Conservation (phyloP, 1,140 invertebrate genomes). For the Drosophila sp. region DNA sequence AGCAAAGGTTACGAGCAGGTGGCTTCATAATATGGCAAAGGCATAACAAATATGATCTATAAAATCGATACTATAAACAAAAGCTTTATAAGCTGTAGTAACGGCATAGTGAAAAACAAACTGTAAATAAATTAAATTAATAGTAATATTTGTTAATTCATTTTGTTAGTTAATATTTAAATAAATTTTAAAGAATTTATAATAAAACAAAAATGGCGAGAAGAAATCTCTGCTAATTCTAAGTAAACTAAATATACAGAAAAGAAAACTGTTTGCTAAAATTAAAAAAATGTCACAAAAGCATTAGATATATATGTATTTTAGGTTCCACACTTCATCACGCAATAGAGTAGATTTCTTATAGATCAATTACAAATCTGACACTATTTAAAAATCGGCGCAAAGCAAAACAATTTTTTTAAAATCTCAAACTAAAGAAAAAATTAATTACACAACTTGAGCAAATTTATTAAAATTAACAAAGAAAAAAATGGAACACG, state of each 20-base stretch:
- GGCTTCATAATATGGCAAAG: too few relatives aligned
- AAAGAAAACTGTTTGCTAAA: slow-evolving; percentile 48
- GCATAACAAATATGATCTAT: too few relatives aligned
- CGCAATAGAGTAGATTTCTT: slow-evolving; percentile 62
- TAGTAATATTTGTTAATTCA: slow-evolving; percentile 36
- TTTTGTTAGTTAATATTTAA: slow-evolving; percentile 36
- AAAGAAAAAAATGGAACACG: slow-evolving; percentile 40
- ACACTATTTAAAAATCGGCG: slow-evolving; percentile 35
- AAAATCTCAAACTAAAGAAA: slow-evolving; percentile 31
- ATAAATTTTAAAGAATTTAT: slow-evolving; percentile 56
- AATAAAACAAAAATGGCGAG: slow-evolving; percentile 32
- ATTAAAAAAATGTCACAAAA: slow-evolving; percentile 45
- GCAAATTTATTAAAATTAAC: slow-evolving; percentile 56
- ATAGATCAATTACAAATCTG: slow-evolving; percentile 61
- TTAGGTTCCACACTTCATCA: slow-evolving; percentile 62
- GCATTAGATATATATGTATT: slow-evolving; percentile 29
- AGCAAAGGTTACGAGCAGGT: background rate
- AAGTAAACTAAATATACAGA: slow-evolving; percentile 37
- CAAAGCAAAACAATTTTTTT: slow-evolving; percentile 54
- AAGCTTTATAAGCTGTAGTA: slow-evolving; percentile 27
- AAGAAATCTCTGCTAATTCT: slow-evolving; percentile 50
- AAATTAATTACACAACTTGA: slow-evolving; percentile 34
- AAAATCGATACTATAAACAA: too few relatives aligned
- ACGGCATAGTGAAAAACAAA: slow-evolving; percentile 6
- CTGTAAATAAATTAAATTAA: slow-evolving; percentile 36